Evolutionary conservation across 1,140 invertebrate genomes (phyloP), one percentile per base, ranked within the genome.

Genomic region (Drosophila tropicalis): DNA sequence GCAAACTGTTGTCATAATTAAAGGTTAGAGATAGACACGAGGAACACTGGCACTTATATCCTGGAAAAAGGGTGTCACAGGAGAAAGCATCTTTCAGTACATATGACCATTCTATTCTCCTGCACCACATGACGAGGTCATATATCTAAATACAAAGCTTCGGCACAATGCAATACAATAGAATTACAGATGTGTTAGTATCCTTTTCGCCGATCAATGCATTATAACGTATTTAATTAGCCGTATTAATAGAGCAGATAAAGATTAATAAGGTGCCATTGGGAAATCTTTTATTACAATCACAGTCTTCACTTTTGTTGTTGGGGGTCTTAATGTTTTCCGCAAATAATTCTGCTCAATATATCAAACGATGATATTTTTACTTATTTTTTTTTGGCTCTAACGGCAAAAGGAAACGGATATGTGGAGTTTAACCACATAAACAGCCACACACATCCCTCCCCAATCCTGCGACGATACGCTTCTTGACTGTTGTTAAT

Each of bases 391-490:
- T 47, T 47, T 5, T 4, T 47, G 15, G 55, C 13, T 32, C 22
- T 41, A 41, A 39, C 34, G n/a, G 44, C 60, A 56, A 66, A 57
- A 62, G 47, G 47, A 51, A 70, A 62, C 51, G 62, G 70, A 72
- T 68, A 65, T 61, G 55, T 76, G 62, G 40, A 6, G 55, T 56
- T 76, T 19, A 2, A 51, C 25, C 54, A 7, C 64, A 63, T 32
- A 62, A 75, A 60, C 60, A 61, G 25, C 61, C 55, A 13, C 29
- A 56, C 44, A 34, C 25, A 69, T 36, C 22, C 47, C 9, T 36
- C 36, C 36, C 13, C 58, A 41, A 39, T 25, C 58, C 2, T 39
- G 34, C 17, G 12, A 19, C 29, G 17, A n/a, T 22, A 62, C 60
- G 36, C 40, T 44, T 47, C 40, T 40, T 44, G 60, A 17, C 39